phyloP scores from a whole-genome alignment of 1,140 invertebrate genomes.

The Colletes gigas region DNA sequence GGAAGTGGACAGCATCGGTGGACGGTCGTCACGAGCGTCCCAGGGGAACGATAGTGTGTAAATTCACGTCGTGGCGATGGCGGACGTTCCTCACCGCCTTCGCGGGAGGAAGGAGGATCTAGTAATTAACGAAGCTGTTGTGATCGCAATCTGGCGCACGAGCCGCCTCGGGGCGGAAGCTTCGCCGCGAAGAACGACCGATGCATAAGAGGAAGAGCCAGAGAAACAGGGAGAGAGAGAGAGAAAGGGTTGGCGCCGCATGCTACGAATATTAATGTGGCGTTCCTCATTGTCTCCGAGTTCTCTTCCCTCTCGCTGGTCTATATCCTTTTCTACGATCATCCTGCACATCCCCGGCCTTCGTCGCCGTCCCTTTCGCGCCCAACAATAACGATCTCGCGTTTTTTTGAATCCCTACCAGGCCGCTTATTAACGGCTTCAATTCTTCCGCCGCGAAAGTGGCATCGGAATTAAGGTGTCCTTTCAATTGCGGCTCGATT shows the following conservation, averaged over 20 bases:
- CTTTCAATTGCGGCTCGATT: conserved; percentile 25
- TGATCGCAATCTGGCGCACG: conserved; percentile 72
- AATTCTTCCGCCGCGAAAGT: conserved; percentile 27
- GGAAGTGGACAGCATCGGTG: conserved; percentile 28
- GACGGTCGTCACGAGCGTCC: conserved; percentile 47
- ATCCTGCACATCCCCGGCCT: conserved; percentile 7
- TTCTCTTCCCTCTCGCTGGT: conserved; percentile 27
- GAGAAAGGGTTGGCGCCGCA: conserved; percentile 41
- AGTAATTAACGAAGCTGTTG: conserved; percentile 76
- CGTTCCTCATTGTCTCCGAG: conserved; percentile 65
- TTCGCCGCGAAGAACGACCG: conserved; percentile 6
- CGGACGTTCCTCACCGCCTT: conserved; percentile 10
- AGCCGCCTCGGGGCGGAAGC: conserved; percentile 63
- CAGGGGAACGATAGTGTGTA: conserved; percentile 17
- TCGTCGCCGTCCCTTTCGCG: conserved; percentile 15
- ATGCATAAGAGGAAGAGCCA: not conserved
- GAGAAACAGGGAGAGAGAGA: conserved; percentile 14
- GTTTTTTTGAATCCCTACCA: not conserved
- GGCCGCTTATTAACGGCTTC: conserved; percentile 37
- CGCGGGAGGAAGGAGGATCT: conserved; percentile 56
- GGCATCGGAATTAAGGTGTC: conserved; percentile 18
- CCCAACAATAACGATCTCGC: conserved; percentile 14
- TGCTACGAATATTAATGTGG: conserved; percentile 71
- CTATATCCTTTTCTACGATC: conserved; percentile 43
- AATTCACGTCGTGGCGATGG: conserved; percentile 5